Evolutionary conservation across 2,797 vertebrate genomes (phyloP), one percentile per base, ranked within the genome.

Genomic region (Botia kubotai): DNA sequence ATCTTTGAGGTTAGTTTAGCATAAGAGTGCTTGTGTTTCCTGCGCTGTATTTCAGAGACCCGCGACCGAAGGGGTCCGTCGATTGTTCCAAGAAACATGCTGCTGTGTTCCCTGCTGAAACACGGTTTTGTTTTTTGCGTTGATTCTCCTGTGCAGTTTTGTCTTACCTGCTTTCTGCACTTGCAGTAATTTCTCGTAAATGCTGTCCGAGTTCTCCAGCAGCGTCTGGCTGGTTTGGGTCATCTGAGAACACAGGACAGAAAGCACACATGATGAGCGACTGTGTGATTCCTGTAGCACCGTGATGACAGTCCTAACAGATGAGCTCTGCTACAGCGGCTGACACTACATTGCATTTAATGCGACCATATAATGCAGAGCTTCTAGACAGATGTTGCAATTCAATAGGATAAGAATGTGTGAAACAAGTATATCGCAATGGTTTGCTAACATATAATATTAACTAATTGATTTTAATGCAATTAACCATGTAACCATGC

Each of bases 81-180:
- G 62, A 39, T 74, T 21, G 43, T 62, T 74, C 79, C 60, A 3
- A 73, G 53, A 85, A 85, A 82, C 48, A 21, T 4, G 23, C 23
- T 26, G 23, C 23, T 26, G 23, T 26, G 23, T 7, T 21, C 6
- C 16, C 57, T 53, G 6, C 19, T 13, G 33, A 46, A 71, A 79
- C 77, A 79, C 14, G 2, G 67, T 46, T 33, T 63, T 36, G n/a
- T 21, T 21, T 36, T 43, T 33, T 33, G 33, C 33, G 0, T 21
- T 62, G 26, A 33, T 29, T 2, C 5, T 62, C 63, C 21, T 5
- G 2, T 36, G 50, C 2, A 7, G 0, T 13, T 69, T 71, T 36
- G 19, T 50, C 94, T 93, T 88, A 99, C 98, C 98, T 90, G 95
- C 90, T 94, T 94, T 98, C 90, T 99, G 98, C 81, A 96, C 97